phyloP scores from a whole-genome alignment of 2,113 vertebrate species.

The Otocyon megalotis region DNA sequence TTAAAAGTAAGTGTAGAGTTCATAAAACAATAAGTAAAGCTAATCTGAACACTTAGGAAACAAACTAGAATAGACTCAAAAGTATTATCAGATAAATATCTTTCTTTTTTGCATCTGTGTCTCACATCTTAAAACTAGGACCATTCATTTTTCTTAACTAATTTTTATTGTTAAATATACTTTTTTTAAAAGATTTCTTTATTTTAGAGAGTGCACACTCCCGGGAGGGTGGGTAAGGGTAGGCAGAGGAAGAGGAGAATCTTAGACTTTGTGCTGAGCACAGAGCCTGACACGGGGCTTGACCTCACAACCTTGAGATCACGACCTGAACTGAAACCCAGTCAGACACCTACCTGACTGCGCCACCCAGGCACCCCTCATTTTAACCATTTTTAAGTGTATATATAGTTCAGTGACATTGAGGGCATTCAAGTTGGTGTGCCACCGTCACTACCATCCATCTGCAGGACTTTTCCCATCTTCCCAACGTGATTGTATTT shows the following conservation, averaged over 20 bases:
- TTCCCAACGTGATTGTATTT: neutral
- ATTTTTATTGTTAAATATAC: neutral
- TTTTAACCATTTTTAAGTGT: neutral
- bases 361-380: neutral
- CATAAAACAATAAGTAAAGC: neutral
- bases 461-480: neutral
- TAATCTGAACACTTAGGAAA: neutral
- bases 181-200: neutral
- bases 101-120: neutral
- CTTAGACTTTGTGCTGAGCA: neutral
- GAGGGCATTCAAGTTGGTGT: neutral
- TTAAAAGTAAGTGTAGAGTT: neutral
- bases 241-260: neutral
- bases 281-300: too few relatives aligned
- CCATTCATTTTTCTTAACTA: neutral
- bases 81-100: neutral
- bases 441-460: rapidly evolving
- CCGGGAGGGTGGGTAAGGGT: neutral
- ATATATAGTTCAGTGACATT: neutral
- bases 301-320: neutral
- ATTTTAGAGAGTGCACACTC: neutral
- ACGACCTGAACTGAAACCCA: neutral
- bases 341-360: neutral
- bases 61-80: neutral
- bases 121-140: neutral